Base-by-base conservation (phyloP, 1,140 invertebrate genomes). In the Lepidurus apus region DNA sequence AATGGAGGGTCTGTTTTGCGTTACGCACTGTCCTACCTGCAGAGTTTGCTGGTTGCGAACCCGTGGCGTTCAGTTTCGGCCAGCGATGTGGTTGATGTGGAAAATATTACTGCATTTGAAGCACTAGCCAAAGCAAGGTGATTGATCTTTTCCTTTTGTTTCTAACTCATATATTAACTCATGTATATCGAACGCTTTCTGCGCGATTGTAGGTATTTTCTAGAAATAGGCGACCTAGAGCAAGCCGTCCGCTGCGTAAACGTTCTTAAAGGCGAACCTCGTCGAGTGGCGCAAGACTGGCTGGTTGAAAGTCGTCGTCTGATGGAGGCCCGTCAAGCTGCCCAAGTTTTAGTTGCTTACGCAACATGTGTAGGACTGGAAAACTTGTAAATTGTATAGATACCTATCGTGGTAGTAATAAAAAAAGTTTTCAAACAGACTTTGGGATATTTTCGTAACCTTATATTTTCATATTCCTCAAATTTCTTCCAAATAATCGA, bases 211-310 rank as follows among this genome's bases (percentile, higher is more conserved):
- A 95, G 93, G 83, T 94, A 93, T 83, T 92, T 92, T 87, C 85
- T 98, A 80, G 93, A 97, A 81, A 89, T 92, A 81, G 93, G 93
- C 26, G 90, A 98, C 82, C 89, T 98, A 73, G 88, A 91, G 74
- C 90, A 92, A 84, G 93, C 95, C 0, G 85, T 98, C 0, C 90
- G 92, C 76, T 97, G 97, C 85, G 92, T 98, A 87, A 96, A 96
- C 84, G 88, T 97, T 65, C 85, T 98, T 34, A 89, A 91, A 82
- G 96, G 96, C 26, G 94, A 94, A 34, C 88, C 96, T 0, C 87
- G 92, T 9, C 87, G 88, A n/a, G 89, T 96, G 6, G 93, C 96
- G 2, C 85, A 84, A 73, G 91, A 94, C 81, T 99, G 96, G 96
- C 90, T 96, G 81, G 89, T 91, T 79, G 95, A 97, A 82, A 89